Percentiles rank a stretch among this genome's conserved stretches.
phyloP scores from a whole-genome alignment of 2,113 vertebrate genomes.

The Atlantisia rogersi region DNA sequence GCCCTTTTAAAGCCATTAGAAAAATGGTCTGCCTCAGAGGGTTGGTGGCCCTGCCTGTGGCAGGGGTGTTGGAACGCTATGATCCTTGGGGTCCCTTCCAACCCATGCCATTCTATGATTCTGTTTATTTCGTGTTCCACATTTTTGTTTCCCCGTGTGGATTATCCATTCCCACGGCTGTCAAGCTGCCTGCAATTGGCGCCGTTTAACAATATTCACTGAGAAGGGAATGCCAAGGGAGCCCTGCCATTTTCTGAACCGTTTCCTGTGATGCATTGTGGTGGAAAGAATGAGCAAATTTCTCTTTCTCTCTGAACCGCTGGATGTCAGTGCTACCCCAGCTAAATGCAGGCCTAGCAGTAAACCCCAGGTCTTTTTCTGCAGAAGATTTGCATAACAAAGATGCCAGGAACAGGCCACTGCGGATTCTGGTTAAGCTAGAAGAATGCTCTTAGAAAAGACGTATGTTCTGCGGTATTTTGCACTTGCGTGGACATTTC shows the following conservation, averaged over 20 bases:
- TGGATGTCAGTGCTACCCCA: conserved; percentile 49
- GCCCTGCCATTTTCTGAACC: neutral
- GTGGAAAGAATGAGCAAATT: neutral
- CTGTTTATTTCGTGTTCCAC: neutral
- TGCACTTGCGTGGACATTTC: neutral
- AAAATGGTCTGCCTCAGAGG: neutral
- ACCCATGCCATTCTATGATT: neutral
- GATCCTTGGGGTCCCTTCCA: too few species aligned
- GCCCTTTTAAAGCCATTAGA: neutral
- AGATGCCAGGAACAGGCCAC: neutral
- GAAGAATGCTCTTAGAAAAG: neutral
- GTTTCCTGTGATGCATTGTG: neutral
- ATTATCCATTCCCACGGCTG: neutral
- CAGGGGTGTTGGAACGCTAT: too few species aligned
- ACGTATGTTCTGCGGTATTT: neutral
- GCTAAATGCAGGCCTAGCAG: neutral
- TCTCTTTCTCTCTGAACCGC: neutral
- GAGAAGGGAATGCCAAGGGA: neutral
- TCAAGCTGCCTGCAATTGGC: neutral
- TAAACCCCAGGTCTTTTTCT: neutral
- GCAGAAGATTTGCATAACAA: neutral
- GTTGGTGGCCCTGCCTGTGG: too few species aligned
- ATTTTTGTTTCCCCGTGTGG: neutral
- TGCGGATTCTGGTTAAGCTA: neutral
- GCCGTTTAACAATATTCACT: neutral